phyloP scores from a whole-genome alignment of 2,888 invertebrate species.

The Agriopis marginaria region DNA sequence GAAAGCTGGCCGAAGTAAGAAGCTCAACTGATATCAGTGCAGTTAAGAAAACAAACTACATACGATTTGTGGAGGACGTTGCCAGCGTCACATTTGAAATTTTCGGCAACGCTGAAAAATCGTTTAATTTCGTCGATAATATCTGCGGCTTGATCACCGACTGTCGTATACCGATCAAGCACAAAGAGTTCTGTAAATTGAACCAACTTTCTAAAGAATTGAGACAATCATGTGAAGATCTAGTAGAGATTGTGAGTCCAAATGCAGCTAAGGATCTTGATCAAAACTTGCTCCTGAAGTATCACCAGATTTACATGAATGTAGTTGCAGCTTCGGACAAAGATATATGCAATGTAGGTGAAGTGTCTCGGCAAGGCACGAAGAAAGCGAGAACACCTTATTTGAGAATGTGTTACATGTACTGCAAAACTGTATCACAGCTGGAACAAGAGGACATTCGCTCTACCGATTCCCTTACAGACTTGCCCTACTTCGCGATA shows the following conservation, averaged over 20 bases:
- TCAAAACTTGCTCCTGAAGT: slow-evolving; percentile 72
- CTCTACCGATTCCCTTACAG: slow-evolving; percentile 56
- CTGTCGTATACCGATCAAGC: slow-evolving; percentile 79
- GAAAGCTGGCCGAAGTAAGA: slow-evolving; percentile 81
- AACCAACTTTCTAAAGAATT: slow-evolving; percentile 80
- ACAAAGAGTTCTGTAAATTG: slow-evolving; percentile 81
- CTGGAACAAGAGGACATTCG: slow-evolving; percentile 74
- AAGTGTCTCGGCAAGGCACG: slow-evolving; percentile 69
- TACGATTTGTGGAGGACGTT: slow-evolving; percentile 80
- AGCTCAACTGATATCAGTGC: slow-evolving; percentile 73
- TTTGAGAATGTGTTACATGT: slow-evolving; percentile 85
- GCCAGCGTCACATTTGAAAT: slow-evolving; percentile 82
- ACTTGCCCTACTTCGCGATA: slow-evolving; percentile 81
- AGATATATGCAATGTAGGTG: slow-evolving; percentile 75
- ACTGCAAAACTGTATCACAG: slow-evolving; percentile 85
- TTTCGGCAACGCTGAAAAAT: slow-evolving; percentile 79
- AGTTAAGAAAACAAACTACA: slow-evolving; percentile 80
- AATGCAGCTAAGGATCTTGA: slow-evolving; percentile 60
- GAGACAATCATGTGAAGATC: slow-evolving; percentile 80
- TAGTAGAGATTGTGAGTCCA: slow-evolving; percentile 68
- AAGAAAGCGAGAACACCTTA: slow-evolving; percentile 79
- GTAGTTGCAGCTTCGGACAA: slow-evolving; percentile 81
- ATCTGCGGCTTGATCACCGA: slow-evolving; percentile 77
- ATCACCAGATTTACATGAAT: slow-evolving; percentile 82
- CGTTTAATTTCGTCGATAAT: slow-evolving; percentile 77